Base-by-base conservation (phyloP, 2,888 invertebrate genomes). In the Nomada ruficornis region DNA sequence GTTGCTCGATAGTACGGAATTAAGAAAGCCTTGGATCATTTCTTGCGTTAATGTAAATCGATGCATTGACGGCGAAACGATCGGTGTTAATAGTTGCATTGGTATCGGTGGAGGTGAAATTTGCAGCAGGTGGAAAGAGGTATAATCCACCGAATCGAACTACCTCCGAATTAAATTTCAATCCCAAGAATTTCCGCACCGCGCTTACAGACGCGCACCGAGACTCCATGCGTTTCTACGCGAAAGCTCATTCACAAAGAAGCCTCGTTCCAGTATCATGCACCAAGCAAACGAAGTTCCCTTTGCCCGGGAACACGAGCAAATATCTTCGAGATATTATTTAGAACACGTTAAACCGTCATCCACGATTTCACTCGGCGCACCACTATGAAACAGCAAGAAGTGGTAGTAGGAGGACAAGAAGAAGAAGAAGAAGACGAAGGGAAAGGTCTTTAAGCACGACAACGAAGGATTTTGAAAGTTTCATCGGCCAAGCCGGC, bases 401-500 rank as follows among this genome's bases (percentile, higher is more conserved):
- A 23, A 29, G 29, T 3, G 15, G 18, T 2, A 42, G 20, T 18
- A 13, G 23, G 15, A 18, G 60, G 2, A n/a, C 4, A 13, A n/a
- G 36, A 36, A 36, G 36, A 36, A 0, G 29, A 36, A 36, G 36
- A 7, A 36, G 36, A 5, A 7, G 36, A 36, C 36, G 23, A 20
- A 18, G 60, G 9, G n/a, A 9, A 13, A n/a, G 5, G 52, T 42
- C 52, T 77, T 73, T 73, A 23, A 18, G 20, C 36, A 11, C 18
- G 20, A 26, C 54, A 13, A 23, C 44, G 62, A 26, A 47, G 52
- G 42, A 77, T 80, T 70, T 70, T 77, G 70, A 77, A 80, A 77
- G 77, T 77, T 80, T 77, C 69, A 80, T 80, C 79, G 77, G 10
- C 55, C 42, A 26, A 44, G 42, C 13, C 9, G 9, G 7, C n/a